Evolutionary conservation across 1,140 invertebrate genomes (phyloP), one percentile per base, ranked within the genome.

Genomic region (Drosophila parabipectinata): DNA sequence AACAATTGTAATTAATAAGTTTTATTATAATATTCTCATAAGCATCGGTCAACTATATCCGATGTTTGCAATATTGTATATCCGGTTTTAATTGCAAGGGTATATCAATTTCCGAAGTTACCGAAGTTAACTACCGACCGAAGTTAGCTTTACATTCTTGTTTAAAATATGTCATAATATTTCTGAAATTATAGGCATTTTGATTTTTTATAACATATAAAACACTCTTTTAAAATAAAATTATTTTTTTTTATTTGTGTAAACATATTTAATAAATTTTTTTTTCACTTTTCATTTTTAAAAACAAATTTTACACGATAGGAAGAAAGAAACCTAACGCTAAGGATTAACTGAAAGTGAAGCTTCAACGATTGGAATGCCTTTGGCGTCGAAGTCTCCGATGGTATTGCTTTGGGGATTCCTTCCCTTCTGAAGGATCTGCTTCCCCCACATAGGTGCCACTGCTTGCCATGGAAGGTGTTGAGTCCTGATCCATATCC

Each of bases 361-460:
- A 69, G 21, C 12, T 37, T 68, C 34, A 76, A 57, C 47, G 45
- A 32, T 37, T 60, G 68, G 41, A 78, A 45, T 64, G 56, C 12
- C 63, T 55, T 4, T 45, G 14, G 26, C 26, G 34, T 6, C 56
- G 26, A 28, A 8, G 48, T 5, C 32, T 53, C 1, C 37, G 57
- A 34, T 50, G 12, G 4, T n/a, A 30, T 41, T 21, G 66, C 18
- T 58, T 58, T 1, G 39, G 34, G 15, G 30, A 32, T 24, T 28
- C 26, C 26, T 1, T 5, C 6, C 4, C 6, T 28, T 5, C 26
- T 7, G 5, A 28, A 6, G 6, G 26, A 28, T 28, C 26, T 28
- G 26, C 5, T 28, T 10, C 3, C 34, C 8, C 34, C 14, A 52
- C 14, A 6, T 9, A 39, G 24, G 26, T 61, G 24, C 1, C 26